phyloP scores from a whole-genome alignment of 2,113 vertebrate species.

The Brienomyrus longianalis region DNA sequence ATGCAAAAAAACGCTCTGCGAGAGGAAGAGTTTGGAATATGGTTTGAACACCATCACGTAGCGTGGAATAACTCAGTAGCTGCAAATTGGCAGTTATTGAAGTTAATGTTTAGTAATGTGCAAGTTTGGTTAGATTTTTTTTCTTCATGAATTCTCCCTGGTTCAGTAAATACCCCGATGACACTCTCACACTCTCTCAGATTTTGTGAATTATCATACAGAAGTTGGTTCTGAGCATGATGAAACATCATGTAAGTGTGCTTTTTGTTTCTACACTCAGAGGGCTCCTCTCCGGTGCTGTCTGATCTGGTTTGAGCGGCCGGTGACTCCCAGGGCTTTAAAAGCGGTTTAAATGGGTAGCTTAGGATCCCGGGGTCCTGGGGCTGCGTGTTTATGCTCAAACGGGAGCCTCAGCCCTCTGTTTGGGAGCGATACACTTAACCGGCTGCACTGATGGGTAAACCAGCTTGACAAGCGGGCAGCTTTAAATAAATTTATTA shows the following conservation, averaged over 20 bases:
- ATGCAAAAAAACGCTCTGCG: neutral
- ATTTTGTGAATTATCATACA: neutral
- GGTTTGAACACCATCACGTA: neutral
- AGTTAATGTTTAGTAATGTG: neutral
- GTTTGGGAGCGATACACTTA: neutral
- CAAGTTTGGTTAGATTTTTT: neutral
- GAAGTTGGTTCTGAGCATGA: constrained; percentile 34
- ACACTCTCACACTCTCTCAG: neutral
- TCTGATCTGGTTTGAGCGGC: neutral
- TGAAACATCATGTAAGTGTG: constrained; percentile 54
- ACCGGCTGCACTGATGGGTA: neutral
- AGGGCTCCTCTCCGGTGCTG: neutral
- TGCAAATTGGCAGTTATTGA: neutral
- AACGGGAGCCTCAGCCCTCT: neutral
- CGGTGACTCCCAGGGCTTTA: neutral
- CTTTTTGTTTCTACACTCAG: constrained; percentile 20
- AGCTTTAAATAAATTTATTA: neutral
- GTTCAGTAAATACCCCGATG: neutral
- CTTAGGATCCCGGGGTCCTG: neutral
- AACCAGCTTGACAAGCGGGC: neutral
- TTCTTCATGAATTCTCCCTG: neutral
- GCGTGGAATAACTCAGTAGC: neutral
- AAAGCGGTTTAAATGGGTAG: neutral
- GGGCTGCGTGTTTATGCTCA: neutral
- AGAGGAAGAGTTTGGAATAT: neutral